A percentile compares a stretch with the other conserved stretches of the same genome.
Evolutionary conservation across 2,888 invertebrate species (phyloP).

Genomic region (Melieria crassipennis): DNA sequence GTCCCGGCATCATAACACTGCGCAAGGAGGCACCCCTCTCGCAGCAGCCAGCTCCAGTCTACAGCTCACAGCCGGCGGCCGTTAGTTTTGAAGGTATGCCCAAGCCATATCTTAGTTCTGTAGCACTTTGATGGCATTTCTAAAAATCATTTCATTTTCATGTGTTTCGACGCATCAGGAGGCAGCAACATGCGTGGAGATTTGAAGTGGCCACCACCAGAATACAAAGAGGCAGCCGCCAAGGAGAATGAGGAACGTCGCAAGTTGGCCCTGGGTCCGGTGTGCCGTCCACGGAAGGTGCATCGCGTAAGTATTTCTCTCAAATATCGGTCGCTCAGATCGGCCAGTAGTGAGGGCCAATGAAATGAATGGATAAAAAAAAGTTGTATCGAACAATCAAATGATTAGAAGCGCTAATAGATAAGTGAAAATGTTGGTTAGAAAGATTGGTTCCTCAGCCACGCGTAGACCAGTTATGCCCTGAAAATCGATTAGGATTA

Average conservation of each 20-base stretch:
- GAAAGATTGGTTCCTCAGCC: too few species aligned
- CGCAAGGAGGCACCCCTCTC: constrained; percentile 79
- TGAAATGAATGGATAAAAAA: too few species aligned
- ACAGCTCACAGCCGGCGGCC: constrained; percentile 83
- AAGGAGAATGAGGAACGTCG: constrained; percentile 79
- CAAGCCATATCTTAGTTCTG: background rate
- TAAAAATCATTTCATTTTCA: background rate
- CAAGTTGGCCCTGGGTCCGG: constrained; percentile 79
- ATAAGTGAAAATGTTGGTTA: too few species aligned
- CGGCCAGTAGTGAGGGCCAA: too few species aligned
- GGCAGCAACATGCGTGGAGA: constrained; percentile 87
- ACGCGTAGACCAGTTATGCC: too few species aligned
- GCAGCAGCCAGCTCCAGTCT: constrained; percentile 80
- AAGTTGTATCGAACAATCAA: too few species aligned
- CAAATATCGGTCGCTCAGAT: too few species aligned
- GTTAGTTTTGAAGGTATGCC: constrained; percentile 73
- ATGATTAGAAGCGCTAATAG: too few species aligned
- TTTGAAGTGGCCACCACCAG: constrained; percentile 87
- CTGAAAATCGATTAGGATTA: too few species aligned
- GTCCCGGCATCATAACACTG: constrained; percentile 69
- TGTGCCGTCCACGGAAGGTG: constrained; percentile 77
- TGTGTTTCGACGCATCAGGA: constrained; percentile 66
- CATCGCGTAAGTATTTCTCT: constrained; percentile 59
- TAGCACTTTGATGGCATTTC: too few species aligned
- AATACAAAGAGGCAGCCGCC: constrained; percentile 77